Conservation (phyloP, 2,888 invertebrate genomes). For the Abscondita cerata region DNA sequence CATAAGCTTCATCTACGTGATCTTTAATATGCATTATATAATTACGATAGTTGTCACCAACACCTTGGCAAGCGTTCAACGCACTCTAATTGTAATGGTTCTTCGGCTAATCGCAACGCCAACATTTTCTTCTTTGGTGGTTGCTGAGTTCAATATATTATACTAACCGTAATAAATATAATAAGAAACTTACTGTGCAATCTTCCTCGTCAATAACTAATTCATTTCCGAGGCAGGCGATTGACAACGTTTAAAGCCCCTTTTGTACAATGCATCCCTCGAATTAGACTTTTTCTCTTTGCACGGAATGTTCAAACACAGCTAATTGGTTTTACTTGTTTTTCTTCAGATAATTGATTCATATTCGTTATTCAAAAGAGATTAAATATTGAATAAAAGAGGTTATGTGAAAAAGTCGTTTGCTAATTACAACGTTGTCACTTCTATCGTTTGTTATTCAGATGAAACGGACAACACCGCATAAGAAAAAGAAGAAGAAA, state of each 20-base stretch:
- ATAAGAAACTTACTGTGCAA: slow-evolving; percentile 10
- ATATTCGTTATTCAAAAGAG: neutral
- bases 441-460: no score
- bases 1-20: slow-evolving; percentile 58
- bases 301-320: slow-evolving; percentile 52
- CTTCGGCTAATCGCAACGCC: slow-evolving; percentile 48
- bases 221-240: slow-evolving; percentile 47
- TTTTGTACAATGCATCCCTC: slow-evolving; percentile 34
- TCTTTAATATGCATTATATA: slow-evolving; percentile 66
- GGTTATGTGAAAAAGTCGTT: no score
- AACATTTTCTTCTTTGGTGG: slow-evolving; percentile 34
- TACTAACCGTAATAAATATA: neutral
- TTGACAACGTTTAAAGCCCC: slow-evolving; percentile 37
- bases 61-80: slow-evolving; percentile 66
- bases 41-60: slow-evolving; percentile 56
- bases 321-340: slow-evolving; percentile 46
- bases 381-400: no score
- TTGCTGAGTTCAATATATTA: slow-evolving; percentile 23
- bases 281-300: slow-evolving; percentile 41
- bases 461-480: no score
- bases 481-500: no score
- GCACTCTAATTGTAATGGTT: slow-evolving; percentile 61
- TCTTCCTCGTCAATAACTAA: slow-evolving; percentile 48
- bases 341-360: slow-evolving; percentile 23
- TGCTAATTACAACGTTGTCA: no score